These are phyloP conservation scores for Cephus sareptanus DNA, from an alignment of 2,888 invertebrate species.

Conservation along the genomic window DNA sequence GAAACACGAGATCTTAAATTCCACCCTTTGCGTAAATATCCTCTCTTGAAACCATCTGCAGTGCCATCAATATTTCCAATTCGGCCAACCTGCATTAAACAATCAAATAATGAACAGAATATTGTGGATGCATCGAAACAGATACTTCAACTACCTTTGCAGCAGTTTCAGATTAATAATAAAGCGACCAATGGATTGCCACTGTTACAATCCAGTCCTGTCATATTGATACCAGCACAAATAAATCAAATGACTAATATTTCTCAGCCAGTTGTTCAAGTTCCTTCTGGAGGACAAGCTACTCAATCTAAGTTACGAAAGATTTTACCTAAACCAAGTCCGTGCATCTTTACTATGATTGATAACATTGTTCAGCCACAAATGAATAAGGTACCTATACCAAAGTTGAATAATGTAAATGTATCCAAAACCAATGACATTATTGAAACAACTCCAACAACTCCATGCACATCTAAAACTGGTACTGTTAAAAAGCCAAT, in stretches of 20 bases:
- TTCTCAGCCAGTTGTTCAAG: background rate
- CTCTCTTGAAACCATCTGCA: conserved; percentile 30
- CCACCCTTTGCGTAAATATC: conserved; percentile 9
- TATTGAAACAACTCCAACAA: background rate
- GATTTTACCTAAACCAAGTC: conserved; percentile 21
- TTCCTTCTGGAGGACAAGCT: background rate
- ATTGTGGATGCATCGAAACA: background rate
- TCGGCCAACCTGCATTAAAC: background rate
- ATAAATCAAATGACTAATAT: conserved; percentile 1
- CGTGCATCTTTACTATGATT: background rate
- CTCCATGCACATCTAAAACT: background rate
- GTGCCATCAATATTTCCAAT: conserved; percentile 38
- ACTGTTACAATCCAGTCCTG: conserved; percentile 29
- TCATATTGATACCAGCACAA: conserved; percentile 33
- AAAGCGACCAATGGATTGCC: conserved; percentile 5
- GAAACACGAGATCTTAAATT: conserved; percentile 21
- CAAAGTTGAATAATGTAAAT: background rate
- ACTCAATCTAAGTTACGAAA: conserved; percentile 18
- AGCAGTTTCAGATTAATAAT: background rate
- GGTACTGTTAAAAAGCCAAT: conserved; percentile 27
- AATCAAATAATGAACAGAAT: background rate
- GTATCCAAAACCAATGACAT: background rate
- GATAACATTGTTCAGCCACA: background rate
- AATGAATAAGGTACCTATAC: background rate
- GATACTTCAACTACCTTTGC: background rate